Conservation (phyloP, 2,888 invertebrate species). For the Mythimna lalbum region DNA sequence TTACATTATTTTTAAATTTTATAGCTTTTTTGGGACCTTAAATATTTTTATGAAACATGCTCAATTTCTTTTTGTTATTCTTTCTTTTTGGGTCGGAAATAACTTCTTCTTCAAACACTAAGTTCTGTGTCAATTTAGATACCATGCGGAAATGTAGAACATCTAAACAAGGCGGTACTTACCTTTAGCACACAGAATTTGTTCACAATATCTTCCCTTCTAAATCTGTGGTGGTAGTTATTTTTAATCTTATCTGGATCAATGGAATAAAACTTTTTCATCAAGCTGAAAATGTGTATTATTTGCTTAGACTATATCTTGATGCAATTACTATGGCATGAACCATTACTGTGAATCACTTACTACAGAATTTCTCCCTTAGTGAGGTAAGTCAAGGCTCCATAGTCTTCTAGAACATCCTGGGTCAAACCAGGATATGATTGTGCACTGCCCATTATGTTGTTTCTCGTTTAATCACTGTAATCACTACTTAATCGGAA, state of each 20-base stretch:
- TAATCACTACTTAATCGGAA: constrained; percentile 21
- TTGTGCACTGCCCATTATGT: constrained; percentile 87
- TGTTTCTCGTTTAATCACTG: constrained; percentile 6
- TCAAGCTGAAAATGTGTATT: constrained; percentile 81
- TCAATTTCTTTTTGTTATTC: neutral
- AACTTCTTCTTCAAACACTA: neutral
- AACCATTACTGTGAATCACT: constrained; percentile 72
- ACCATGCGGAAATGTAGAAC: neutral
- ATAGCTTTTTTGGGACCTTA: neutral
- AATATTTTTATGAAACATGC: neutral
- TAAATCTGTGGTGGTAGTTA: constrained; percentile 88
- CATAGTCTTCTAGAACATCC: constrained; percentile 91
- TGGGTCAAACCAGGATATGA: constrained; percentile 88
- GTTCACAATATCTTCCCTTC: constrained; percentile 87
- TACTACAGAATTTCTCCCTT: constrained; percentile 92
- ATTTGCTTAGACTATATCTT: neutral
- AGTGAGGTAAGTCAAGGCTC: constrained; percentile 91
- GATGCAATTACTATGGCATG: neutral
- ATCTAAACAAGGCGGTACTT: neutral
- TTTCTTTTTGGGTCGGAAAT: neutral
- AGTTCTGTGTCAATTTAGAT: constrained; percentile 8
- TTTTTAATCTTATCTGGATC: constrained; percentile 81
- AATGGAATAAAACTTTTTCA: constrained; percentile 90
- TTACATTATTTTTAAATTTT: too few species aligned
- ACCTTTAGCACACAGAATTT: constrained; percentile 93